These are phyloP conservation scores for Aplysina aerophoba DNA, from an alignment of 37 sponge, comb jelly and placozoan genomes.

Conservation along the genomic window DNA sequence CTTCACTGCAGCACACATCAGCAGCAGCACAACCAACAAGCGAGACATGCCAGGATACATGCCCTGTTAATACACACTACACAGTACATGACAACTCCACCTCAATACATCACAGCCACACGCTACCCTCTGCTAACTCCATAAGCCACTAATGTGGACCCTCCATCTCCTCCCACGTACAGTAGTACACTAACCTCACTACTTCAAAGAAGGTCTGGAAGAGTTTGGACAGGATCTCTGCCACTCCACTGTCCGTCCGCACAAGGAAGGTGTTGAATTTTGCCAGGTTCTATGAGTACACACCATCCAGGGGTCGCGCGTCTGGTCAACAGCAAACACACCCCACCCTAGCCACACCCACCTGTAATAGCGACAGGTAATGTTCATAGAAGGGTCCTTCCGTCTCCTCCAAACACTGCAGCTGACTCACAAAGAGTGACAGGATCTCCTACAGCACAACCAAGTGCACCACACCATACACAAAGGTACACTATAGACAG, in stretches of 20 bases:
- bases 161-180: too few species aligned
- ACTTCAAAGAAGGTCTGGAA: constrained; percentile 79
- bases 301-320: background rate
- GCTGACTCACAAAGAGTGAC: constrained; percentile 74
- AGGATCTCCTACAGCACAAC: constrained; percentile 66
- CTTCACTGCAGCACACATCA: constrained; percentile 63
- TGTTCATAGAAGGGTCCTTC: constrained; percentile 48
- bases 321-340: too few species aligned
- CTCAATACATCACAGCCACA: background rate
- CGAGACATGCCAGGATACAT: background rate
- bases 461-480: background rate
- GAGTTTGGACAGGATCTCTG: constrained; percentile 65
- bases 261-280: constrained; percentile 71
- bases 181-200: constrained; percentile 46
- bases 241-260: constrained; percentile 60
- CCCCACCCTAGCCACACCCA: constrained; percentile 4
- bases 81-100: background rate
- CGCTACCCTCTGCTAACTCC: too few species aligned
- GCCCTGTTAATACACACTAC: too few species aligned
- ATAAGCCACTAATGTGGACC: too few species aligned
- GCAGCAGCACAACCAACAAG: background rate
- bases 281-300: constrained; percentile 52
- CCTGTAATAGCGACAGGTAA: constrained; percentile 75
- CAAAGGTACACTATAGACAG: too few species aligned
- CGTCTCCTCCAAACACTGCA: constrained; percentile 72